A percentile compares a stretch with the other conserved stretches of the same genome.
These are phyloP conservation scores for Rhombomys opimus DNA, from an alignment of 2,113 vertebrate species.

Conservation along the genomic window DNA sequence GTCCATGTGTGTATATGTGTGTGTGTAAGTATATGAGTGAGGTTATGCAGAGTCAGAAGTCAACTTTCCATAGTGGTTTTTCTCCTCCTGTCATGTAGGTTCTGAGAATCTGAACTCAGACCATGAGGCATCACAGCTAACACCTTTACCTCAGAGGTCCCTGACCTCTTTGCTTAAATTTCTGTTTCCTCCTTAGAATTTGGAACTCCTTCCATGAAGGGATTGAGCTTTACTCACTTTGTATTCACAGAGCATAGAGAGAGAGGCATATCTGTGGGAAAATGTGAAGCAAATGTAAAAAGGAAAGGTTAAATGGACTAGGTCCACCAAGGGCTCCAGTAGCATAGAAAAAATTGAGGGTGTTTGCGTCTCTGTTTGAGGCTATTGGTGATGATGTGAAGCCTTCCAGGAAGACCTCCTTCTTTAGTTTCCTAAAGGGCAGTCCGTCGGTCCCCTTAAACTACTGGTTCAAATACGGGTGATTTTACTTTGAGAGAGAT, in stretches of 20 bases:
- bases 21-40: not conserved
- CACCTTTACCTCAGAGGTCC: not conserved
- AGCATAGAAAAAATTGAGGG: not conserved
- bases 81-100: not conserved
- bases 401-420: not conserved
- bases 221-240: not conserved
- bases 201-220: not conserved
- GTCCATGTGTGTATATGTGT: not conserved
- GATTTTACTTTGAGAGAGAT: not conserved
- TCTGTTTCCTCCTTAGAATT: constrained; percentile 5
- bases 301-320: not conserved
- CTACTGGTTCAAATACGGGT: not conserved
- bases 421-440: not conserved
- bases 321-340: not conserved
- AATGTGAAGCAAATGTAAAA: not conserved
- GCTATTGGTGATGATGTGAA: not conserved
- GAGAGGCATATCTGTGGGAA: not conserved
- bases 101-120: not conserved
- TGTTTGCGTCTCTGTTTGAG: not conserved
- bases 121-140: accelerated
- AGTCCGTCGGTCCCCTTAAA: not conserved
- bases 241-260: not conserved
- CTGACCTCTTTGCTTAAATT: not conserved
- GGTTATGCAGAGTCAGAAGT: not conserved
- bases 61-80: not conserved